These are phyloP conservation scores for Phenganax stokvisi DNA, from an alignment of 92 coral and sea anemone species.

Conservation along the genomic window DNA sequence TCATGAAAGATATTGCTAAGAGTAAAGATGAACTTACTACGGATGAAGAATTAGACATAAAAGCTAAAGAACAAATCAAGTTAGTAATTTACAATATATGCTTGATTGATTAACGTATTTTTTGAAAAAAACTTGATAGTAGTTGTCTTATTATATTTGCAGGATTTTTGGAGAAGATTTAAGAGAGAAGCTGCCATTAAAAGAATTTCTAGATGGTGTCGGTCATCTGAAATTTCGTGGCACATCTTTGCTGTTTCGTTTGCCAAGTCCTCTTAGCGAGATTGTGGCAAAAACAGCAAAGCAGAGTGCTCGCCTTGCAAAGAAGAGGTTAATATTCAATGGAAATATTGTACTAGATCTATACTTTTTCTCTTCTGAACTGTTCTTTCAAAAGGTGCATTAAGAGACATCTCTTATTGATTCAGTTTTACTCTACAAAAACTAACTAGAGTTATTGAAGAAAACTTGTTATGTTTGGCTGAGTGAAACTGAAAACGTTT, in stretches of 20 bases:
- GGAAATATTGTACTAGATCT: neutral
- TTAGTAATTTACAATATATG: constrained; percentile 19
- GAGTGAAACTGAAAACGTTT: too few species aligned
- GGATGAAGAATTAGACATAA: constrained; percentile 38
- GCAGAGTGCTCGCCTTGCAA: neutral
- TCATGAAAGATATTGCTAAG: constrained; percentile 57
- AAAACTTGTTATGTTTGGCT: too few species aligned
- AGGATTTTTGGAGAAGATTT: constrained; percentile 58
- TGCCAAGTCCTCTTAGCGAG: constrained; percentile 41
- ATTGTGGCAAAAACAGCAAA: constrained; percentile 3
- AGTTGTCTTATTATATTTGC: neutral
- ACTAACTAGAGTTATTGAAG: too few species aligned
- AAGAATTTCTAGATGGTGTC: constrained; percentile 72
- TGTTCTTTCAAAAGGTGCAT: neutral
- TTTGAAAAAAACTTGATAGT: neutral
- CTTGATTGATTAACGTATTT: neutral
- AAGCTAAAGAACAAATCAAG: constrained; percentile 51
- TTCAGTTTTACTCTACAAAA: too few species aligned
- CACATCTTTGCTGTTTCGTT: constrained; percentile 71
- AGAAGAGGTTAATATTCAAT: neutral
- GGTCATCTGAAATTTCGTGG: constrained; percentile 78
- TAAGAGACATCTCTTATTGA: neutral
- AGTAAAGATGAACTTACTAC: constrained; percentile 46
- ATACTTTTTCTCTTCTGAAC: neutral
- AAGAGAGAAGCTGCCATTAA: constrained; percentile 45